A percentile compares a stretch with the other conserved stretches of the same genome.
Evolutionary conservation across 2,888 invertebrate species (phyloP).

Genomic region (Limenitis camilla): DNA sequence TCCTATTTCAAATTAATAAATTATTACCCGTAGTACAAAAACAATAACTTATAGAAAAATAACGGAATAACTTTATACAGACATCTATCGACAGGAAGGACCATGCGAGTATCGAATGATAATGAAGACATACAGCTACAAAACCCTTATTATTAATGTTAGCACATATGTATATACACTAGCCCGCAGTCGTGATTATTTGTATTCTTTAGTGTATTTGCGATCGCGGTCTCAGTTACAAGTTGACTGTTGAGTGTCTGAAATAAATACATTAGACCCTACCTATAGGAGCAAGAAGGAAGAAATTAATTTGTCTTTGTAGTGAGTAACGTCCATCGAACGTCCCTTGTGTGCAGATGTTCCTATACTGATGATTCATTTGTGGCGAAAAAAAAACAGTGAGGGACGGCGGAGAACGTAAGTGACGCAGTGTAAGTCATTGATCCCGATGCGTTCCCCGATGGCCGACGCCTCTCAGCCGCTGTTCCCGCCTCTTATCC

Average conservation of each 20-base stretch:
- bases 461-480: conserved; percentile 51
- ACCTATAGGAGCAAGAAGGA: conserved; percentile 15
- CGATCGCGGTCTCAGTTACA: conserved; percentile 1
- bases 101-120: conserved; percentile 52
- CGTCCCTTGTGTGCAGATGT: conserved; percentile 58
- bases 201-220: conserved; percentile 3
- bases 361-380: conserved; percentile 56
- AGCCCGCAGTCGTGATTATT: conserved; percentile 5
- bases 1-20: too few relatives aligned
- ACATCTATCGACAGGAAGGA: conserved; percentile 36
- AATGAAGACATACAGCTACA: conserved; percentile 41
- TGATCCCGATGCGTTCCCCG: conserved; percentile 67
- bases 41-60: too few relatives aligned
- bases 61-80: conserved; percentile 19
- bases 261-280: conserved; percentile 5
- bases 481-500: conserved; percentile 53
- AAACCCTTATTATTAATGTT: conserved; percentile 34
- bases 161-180: conserved; percentile 31
- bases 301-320: conserved; percentile 29
- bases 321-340: conserved; percentile 30
- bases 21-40: too few relatives aligned
- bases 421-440: conserved; percentile 65
- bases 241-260: background rate
- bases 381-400: conserved; percentile 48
- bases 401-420: conserved; percentile 57